phyloP scores from a whole-genome alignment of 1,140 invertebrate genomes.

The Neotoxoptera formosana region DNA sequence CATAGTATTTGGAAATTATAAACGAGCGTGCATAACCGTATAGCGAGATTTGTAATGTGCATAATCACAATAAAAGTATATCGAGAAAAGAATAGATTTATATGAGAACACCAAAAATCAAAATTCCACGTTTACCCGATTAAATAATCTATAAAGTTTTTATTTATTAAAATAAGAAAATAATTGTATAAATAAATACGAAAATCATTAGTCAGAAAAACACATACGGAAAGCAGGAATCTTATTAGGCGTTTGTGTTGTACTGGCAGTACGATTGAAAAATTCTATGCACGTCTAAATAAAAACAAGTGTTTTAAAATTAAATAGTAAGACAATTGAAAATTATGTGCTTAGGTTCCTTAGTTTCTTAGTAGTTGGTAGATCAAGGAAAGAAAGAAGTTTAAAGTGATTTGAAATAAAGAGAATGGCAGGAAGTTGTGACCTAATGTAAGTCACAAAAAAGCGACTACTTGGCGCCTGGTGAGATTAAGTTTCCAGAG shows the following conservation, averaged over 20 bases:
- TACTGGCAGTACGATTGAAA: not conserved
- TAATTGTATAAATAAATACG: not conserved
- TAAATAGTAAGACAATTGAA: not conserved
- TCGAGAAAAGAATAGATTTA: not conserved
- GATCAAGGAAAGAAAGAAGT: not conserved
- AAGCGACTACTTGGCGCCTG: conserved; percentile 14
- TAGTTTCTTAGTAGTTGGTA: not conserved
- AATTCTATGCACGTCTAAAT: not conserved
- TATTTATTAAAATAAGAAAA: not conserved
- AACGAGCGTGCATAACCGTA: not conserved
- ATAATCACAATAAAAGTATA: too few relatives aligned
- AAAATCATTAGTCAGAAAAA: not conserved
- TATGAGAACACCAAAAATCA: not conserved
- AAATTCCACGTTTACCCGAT: not conserved
- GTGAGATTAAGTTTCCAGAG: not conserved
- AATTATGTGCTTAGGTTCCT: not conserved
- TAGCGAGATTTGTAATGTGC: not conserved
- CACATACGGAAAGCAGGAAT: not conserved
- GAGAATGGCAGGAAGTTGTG: not conserved
- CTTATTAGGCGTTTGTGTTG: not conserved
- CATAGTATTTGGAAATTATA: not conserved
- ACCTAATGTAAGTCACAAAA: not conserved
- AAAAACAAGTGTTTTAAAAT: not conserved
- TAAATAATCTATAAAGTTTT: too few relatives aligned
- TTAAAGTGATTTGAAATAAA: conserved; percentile 24